Evolutionary conservation across 1,140 invertebrate species (phyloP).

Genomic region (Cyclargus thomasi): DNA sequence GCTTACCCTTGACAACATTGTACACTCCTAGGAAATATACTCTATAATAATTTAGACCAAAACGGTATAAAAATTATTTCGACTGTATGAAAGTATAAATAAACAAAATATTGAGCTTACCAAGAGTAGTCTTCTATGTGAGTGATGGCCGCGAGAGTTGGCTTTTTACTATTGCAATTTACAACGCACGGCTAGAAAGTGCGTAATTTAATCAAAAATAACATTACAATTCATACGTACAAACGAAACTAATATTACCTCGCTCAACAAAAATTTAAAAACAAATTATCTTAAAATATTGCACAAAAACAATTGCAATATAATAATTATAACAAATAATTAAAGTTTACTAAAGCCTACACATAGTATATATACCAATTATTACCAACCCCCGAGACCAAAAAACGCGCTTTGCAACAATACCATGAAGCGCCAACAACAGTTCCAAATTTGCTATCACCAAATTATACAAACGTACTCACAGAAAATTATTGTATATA

Average conservation of each 20-base stretch:
- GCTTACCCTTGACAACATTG: constrained; percentile 14
- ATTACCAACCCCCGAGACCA: not conserved
- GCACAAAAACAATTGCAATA: not conserved
- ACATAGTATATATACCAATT: not conserved
- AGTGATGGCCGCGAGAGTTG: not conserved
- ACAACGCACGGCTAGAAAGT: too few species aligned
- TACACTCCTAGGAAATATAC: constrained; percentile 16
- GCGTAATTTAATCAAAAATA: too few species aligned
- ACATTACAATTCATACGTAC: too few species aligned
- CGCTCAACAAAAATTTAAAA: not conserved
- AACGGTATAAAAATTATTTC: constrained; percentile 5
- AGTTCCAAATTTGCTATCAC: too few species aligned
- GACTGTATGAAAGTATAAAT: not conserved
- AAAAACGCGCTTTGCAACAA: not conserved
- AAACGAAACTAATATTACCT: not conserved
- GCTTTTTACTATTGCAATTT: not conserved
- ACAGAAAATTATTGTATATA: too few species aligned
- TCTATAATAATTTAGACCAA: not conserved
- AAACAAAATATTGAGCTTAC: not conserved
- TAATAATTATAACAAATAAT: not conserved
- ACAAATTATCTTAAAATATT: too few species aligned
- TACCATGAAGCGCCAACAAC: too few species aligned
- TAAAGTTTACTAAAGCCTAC: not conserved
- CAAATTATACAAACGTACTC: too few species aligned
- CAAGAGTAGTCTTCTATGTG: not conserved